phyloP scores from a whole-genome alignment of 2,113 vertebrate genomes.

The Megaceryle torquata region DNA sequence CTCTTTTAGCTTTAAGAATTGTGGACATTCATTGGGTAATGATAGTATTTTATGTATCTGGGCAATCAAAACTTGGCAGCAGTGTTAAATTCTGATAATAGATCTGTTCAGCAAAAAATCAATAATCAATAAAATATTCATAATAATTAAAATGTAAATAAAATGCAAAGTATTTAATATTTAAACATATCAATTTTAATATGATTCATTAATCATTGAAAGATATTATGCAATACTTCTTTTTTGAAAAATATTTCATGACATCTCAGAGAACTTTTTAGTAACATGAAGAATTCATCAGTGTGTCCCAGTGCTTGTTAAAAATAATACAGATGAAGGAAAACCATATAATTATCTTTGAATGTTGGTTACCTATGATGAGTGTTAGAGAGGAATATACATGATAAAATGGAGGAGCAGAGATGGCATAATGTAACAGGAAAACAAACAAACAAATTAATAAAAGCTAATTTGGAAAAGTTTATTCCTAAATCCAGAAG shows the following conservation, averaged over 20 bases:
- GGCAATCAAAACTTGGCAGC: not conserved
- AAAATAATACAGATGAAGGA: not conserved
- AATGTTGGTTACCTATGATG: not conserved
- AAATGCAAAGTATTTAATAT: not conserved
- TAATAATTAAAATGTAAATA: not conserved
- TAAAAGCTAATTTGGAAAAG: not conserved
- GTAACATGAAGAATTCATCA: not conserved
- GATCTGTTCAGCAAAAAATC: not conserved
- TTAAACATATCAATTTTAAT: not conserved
- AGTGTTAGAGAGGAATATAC: not conserved
- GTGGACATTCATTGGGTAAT: not conserved
- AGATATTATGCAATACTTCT: not conserved
- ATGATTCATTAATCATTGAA: not conserved
- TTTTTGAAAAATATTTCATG: not conserved
- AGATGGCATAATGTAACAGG: not conserved
- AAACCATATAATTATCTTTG: not conserved
- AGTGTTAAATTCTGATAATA: not conserved
- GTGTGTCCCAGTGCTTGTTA: not conserved
- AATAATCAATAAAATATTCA: not conserved
- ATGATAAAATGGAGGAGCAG: not conserved
- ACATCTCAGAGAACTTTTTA: not conserved
- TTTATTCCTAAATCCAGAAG: not conserved
- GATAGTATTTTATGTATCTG: not conserved
- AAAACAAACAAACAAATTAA: accelerated
- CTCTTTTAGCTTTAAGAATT: not conserved